Percentiles rank a stretch among this genome's conserved stretches.
Evolutionary conservation across 2,797 vertebrate species (phyloP).

Genomic region (Brachyrhaphis roseni): DNA sequence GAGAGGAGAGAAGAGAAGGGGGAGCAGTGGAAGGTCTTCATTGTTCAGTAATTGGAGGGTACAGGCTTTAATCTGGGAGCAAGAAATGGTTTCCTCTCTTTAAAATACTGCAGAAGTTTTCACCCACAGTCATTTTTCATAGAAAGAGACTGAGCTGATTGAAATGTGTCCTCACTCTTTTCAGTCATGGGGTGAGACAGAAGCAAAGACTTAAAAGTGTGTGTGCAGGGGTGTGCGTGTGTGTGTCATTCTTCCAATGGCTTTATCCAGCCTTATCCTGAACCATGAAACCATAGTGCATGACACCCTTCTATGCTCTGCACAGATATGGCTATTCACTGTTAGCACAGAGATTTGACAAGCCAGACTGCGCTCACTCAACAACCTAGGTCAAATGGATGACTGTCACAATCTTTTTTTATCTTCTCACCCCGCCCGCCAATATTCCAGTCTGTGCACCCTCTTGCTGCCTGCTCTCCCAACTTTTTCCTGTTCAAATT

Average conservation of each 20-base stretch:
- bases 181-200: conserved; percentile 37
- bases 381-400: conserved; percentile 92
- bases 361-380: conserved; percentile 96
- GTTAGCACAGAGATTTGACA: conserved; percentile 92
- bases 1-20: conserved; percentile 35
- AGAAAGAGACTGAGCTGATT: conserved; percentile 31
- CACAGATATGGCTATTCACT: conserved; percentile 96
- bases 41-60: conserved; percentile 94
- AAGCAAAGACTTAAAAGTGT: conserved; percentile 52
- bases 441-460: conserved; percentile 53
- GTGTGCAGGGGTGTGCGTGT: not conserved
- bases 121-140: conserved; percentile 30
- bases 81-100: conserved; percentile 77
- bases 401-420: conserved; percentile 81
- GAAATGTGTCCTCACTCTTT: conserved; percentile 39
- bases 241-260: conserved; percentile 86
- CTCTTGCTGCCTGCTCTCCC: conserved; percentile 71
- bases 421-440: conserved; percentile 32
- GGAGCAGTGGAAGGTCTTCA: conserved; percentile 73
- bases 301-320: conserved; percentile 90
- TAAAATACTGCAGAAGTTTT: conserved; percentile 35
- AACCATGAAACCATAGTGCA: conserved; percentile 92
- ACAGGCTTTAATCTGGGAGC: conserved; percentile 91
- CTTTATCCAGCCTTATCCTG: conserved; percentile 92
- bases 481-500: conserved; percentile 84